Percentiles rank a stretch among this genome's conserved stretches.
phyloP scores from a whole-genome alignment of 2,888 invertebrate genomes.

The Morpho achilles region DNA sequence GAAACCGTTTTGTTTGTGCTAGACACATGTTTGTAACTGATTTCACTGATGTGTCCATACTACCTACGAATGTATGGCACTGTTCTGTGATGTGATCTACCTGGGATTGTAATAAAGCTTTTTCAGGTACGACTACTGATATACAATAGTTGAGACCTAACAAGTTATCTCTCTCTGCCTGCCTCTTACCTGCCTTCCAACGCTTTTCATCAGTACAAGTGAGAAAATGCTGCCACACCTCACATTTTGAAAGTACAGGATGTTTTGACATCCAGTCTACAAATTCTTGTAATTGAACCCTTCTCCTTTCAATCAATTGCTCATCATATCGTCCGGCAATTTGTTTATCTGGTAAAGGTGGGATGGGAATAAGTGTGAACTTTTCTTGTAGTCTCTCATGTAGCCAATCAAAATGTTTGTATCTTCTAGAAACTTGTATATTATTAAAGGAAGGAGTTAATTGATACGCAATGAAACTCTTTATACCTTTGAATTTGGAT shows the following conservation, averaged over 20 bases:
- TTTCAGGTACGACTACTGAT: conserved; percentile 91
- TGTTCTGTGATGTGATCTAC: conserved; percentile 91
- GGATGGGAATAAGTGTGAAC: conserved; percentile 95
- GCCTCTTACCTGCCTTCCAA: conserved; percentile 98
- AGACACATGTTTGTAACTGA: conserved; percentile 87
- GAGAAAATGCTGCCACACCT: conserved; percentile 98
- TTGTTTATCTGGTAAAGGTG: conserved; percentile 98
- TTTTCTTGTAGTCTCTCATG: conserved; percentile 96
- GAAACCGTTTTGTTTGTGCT: conserved; percentile 93
- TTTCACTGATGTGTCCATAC: conserved; percentile 93
- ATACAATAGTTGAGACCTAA: conserved; percentile 94
- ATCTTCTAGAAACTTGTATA: conserved; percentile 95
- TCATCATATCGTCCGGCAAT: conserved; percentile 98
- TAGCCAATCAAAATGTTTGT: conserved; percentile 99
- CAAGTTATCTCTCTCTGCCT: conserved; percentile 95
- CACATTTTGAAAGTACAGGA: conserved; percentile 93
- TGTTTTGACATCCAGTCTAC: conserved; percentile 98
- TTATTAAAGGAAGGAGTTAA: conserved; percentile 96
- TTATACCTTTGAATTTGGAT: conserved; percentile 97
- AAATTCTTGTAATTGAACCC: conserved; percentile 96
- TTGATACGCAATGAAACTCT: conserved; percentile 98
- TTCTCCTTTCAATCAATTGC: conserved; percentile 96
- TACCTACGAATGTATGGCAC: conserved; percentile 88
- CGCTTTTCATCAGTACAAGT: conserved; percentile 98
- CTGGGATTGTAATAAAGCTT: conserved; percentile 84